A percentile compares a stretch with the other conserved stretches of the same genome.
These are phyloP conservation scores for Podilymbus podiceps DNA, from an alignment of 2,113 vertebrate species.

Conservation along the genomic window DNA sequence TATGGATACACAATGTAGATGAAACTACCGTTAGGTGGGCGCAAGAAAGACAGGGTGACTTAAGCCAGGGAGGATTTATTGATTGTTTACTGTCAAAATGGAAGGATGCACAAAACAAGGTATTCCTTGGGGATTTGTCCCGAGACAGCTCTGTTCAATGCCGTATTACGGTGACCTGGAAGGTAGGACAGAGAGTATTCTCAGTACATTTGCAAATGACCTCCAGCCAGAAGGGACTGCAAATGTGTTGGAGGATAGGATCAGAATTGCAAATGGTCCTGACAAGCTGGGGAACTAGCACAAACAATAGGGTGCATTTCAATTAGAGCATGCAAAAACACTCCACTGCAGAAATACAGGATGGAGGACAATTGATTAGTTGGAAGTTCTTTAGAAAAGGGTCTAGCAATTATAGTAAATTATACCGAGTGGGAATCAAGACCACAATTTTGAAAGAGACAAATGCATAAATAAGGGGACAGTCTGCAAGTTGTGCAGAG, in stretches of 20 bases:
- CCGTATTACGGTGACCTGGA: neutral
- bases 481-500: neutral
- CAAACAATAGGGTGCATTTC: conserved; percentile 20
- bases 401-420: neutral
- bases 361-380: neutral
- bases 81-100: conserved; percentile 32
- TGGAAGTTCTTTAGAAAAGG: conserved; percentile 18
- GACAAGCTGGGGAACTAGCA: neutral
- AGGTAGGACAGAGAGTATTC: neutral
- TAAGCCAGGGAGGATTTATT: neutral
- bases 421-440: neutral
- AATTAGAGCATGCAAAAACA: neutral
- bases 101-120: conserved; percentile 12
- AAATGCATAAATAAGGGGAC: neutral
- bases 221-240: conserved; percentile 16
- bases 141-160: conserved; percentile 2
- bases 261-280: conserved; percentile 39
- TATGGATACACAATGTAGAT: neutral
- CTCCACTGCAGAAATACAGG: neutral
- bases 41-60: conserved; percentile 13
- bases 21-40: neutral
- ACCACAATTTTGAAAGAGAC: neutral
- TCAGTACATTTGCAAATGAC: conserved; percentile 3
- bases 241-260: neutral
- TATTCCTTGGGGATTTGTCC: neutral